Base-by-base conservation (phyloP, 2,797 vertebrate genomes). In the Macrochelys suwanniensis region DNA sequence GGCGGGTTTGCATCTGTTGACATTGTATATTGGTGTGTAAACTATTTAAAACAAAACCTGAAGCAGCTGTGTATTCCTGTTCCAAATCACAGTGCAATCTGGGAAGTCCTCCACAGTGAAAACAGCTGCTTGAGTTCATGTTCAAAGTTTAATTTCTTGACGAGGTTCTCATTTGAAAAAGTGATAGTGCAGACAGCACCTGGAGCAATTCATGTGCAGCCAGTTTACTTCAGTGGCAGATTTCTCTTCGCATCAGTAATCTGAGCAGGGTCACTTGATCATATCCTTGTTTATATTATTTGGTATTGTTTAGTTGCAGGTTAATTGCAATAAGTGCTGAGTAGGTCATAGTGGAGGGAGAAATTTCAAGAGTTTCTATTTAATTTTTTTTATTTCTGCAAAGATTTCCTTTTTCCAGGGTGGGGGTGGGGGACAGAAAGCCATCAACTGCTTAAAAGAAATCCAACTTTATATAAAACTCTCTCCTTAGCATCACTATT, bases 161-260 rank as follows among this genome's bases (percentile, higher is more conserved):
- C 68, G 92, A 94, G 86, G 25, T 61, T 96, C 92, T 96, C 82
- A 91, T 94, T 96, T 96, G 94, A 95, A 95, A 85, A 96, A 92
- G 90, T 78, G 42, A 50, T 87, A 94, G 80, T 82, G 85, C 54
- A 0, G 1, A n/a, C 82, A 94, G 54, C 77, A 9, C 77, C 94
- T 1, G 2, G 90, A 87, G 88, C 92, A 74, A 96, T 96, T 90
- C 0, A 0, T 94, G 85, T 97, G 94, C 91, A 94, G 90, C 90
- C 89, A 95, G 89, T 97, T 96, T 96, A 89, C 80, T 91, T 53
- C 87, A 92, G 84, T 87, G 83, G 82, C 57, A 90, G 89, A 96
- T 96, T 95, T 89, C 85, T 96, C 90, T 95, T 96, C 94, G 95
- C 90, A 80, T 93, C 86, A 81, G 96, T 93, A 94, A 96, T 97